Base-by-base conservation (phyloP, 2,888 invertebrate species). In the Coremacera marginata region DNA sequence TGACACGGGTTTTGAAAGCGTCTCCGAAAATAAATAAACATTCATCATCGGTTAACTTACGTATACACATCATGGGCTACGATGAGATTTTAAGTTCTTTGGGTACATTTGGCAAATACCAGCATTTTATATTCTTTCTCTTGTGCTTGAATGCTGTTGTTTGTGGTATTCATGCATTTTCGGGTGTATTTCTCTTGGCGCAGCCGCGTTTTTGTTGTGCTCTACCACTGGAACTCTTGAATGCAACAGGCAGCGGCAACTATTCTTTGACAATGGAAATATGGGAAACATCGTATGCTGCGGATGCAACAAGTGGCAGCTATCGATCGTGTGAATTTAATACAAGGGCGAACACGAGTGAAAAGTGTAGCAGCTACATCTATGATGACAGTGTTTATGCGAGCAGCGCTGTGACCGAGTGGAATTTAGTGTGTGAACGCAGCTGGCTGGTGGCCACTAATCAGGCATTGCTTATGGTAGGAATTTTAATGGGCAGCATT, bases 121-220 rank as follows among this genome's bases (percentile, higher is more conserved):
- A 74, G 27, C 91, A 90, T 70, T 94, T 94, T 79, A 92, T 94
- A 80, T 94, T 93, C 84, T 89, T 94, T 79, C 87, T 94, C 62
- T 89, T 94, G 60, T 94, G 94, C 83, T 89, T 94, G 70, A 94
- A 94, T 25, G 92, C 93, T 9, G 93, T 94, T 83, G 90, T 93
- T 19, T 94, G 94, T 87, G 94, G 94, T 67, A 93, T 94, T 82
- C 94, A 94, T 86, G 94, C 94, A 86, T 89, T 94, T 60, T 93
- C 92, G 19, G 93, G 93, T 77, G 94, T 94, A 0, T 94, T 94
- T 86, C 89, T 94, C 8, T 91, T 93, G 77, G 93, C 93, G 4
- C 92, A 92, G 88, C 92, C 93, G 75, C 89, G 92, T 78, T 91
- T 92, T 85, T 92, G 94, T 78, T 94, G 94, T 84, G 86, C 90